Base-by-base conservation (phyloP, 2,888 invertebrate species). In the Drosophila koepferae region DNA sequence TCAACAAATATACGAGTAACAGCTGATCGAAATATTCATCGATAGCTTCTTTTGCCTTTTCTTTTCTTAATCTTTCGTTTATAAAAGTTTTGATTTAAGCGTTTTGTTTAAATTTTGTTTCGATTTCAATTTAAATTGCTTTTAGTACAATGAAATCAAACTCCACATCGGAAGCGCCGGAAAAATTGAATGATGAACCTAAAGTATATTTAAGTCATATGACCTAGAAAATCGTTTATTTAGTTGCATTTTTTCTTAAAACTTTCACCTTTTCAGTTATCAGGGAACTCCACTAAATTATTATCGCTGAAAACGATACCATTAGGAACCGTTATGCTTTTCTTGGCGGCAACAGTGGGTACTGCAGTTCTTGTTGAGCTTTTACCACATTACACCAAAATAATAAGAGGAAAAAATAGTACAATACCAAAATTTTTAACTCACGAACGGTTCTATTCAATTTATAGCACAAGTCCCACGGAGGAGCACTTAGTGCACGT, bases 401-500 rank as follows among this genome's bases (percentile, higher is more conserved):
- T 60, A 20, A 56, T 43, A 10, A 70, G 63, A 20, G 69, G 53
- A 66, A 65, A 60, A 31, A 73, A 54, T 54, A 49, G 20, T 8
- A 34, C 62, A 40, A 36, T 14, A 4, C 48, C 53, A 18, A 46
- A 44, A 31, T 34, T 41, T 5, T 14, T 3, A 20, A 28, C 20
- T 23, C 34, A 40, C 0, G 36, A 56, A 59, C 93, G 93, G 3
- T 93, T 84, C 1, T 96, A 95, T 90, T 95, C 96, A 94, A 94
- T 95, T 2, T 96, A 95, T 82, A 94, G 95, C 0, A 94, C 93
- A 63, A 92, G 93, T 74, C 89, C 90, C 6, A 92, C 94, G n/a
- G 94, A 95, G 1, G 94, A 96, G 38, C 94, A 94, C 40, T 92
- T 91, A 65, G 94, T 95, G 49, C 98, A 99, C 92, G 97, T 99